phyloP scores from a whole-genome alignment of 2,797 vertebrate species.

The Poecile montanus region DNA sequence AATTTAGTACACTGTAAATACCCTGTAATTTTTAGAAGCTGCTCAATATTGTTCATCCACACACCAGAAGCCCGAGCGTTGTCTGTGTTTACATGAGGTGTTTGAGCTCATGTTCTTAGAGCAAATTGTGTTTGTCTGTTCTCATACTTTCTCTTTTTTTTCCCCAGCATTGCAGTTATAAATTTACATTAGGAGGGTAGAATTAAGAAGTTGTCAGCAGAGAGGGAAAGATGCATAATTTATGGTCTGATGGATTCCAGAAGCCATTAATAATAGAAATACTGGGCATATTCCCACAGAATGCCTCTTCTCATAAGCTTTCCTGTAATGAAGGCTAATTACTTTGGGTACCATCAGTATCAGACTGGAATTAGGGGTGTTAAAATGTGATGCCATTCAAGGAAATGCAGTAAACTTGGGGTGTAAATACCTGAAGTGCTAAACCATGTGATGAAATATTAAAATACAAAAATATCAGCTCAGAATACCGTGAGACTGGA shows the following conservation, averaged over 20 bases:
- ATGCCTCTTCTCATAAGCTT: background rate
- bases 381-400: background rate
- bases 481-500: background rate
- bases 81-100: background rate
- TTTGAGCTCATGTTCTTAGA: background rate
- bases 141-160: background rate
- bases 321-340: constrained; percentile 38
- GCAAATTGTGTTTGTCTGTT: background rate
- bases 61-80: background rate
- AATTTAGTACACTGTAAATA: background rate
- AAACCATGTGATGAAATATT: background rate
- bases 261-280: constrained; percentile 37
- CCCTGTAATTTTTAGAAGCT: background rate
- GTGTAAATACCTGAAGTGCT: background rate
- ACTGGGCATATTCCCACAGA: background rate
- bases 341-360: background rate
- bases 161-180: background rate
- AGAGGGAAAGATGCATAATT: constrained; percentile 19
- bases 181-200: constrained; percentile 38
- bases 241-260: constrained; percentile 9
- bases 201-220: constrained; percentile 39
- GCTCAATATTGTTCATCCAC: background rate
- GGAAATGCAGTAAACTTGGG: background rate
- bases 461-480: background rate
- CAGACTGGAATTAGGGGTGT: background rate